Evolutionary conservation across 1,140 invertebrate genomes (phyloP), one percentile per base, ranked within the genome.

Genomic region (Drosophila sp.): DNA sequence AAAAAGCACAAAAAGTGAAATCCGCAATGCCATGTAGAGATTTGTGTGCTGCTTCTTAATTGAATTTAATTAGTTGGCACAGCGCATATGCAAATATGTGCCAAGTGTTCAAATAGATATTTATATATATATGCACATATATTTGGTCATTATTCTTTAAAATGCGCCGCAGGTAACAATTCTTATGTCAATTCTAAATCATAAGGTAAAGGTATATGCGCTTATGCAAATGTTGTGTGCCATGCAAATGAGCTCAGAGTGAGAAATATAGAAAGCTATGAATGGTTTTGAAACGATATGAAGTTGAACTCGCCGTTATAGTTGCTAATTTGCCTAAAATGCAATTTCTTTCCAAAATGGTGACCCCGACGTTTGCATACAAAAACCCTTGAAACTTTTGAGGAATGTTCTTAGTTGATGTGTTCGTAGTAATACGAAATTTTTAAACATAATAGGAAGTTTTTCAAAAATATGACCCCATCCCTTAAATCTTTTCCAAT

Each of bases 21-120:
- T 29, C 69, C 66, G 76, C 60, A 17, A 50, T 50, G 44, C 76
- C 40, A 47, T 44, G 30, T 44, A 61, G n/a, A 65, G 62, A 72
- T 60, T 69, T 62, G 60, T 79, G 65, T 66, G 32, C 56, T 60
- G 33, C 61, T 50, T 65, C 44, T 54, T 89, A 87, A 87, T 87
- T 87, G 83, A 87, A 87, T 87, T 58, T 87, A 87, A 87, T 89
- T 87, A 87, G 64, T 73, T 57, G 41, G n/a, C 44, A 50, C 44
- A 35, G 66, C 60, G 60, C 66, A 69, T 77, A 89, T 87, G 84
- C 79, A 87, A 86, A 87, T 86, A 60, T 72, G 50, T 6, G 33
- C 2, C 25, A 3, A 29, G 11, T 35, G 25, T 50, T 40, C 32
- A 62, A 47, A 30, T 38, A 63, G 47, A 62, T 67, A 67, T 6